A percentile compares a stretch with the other conserved stretches of the same genome.
Evolutionary conservation across 35 echinoderm and acorn worm species (phyloP).

Genomic region (Ophiothrix spiculata): DNA sequence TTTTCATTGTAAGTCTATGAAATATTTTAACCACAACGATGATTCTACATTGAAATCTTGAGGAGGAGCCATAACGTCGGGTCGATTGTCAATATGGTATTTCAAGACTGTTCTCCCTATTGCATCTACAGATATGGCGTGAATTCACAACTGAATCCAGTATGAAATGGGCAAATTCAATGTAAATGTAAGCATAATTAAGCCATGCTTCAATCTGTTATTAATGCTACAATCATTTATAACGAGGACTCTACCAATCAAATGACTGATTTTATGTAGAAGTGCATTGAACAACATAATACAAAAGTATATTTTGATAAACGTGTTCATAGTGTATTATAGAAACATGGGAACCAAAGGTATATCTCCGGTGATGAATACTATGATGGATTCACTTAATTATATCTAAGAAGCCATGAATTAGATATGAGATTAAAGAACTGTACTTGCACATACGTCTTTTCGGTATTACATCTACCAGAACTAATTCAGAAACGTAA

Average conservation of each 20-base stretch:
- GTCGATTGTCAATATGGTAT: conserved; percentile 79
- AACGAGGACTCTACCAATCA: conserved; percentile 66
- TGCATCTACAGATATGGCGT: conserved; percentile 76
- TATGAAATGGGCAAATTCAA: conserved; percentile 73
- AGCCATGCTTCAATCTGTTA: conserved; percentile 84
- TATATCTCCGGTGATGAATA: conserved; percentile 36
- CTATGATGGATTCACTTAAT: conserved; percentile 35
- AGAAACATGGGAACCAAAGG: conserved; percentile 29
- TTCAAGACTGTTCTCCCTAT: conserved; percentile 56
- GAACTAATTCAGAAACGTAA: conserved; percentile 14
- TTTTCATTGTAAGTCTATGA: too few species aligned
- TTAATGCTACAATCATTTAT: conserved; percentile 71
- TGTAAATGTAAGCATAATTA: conserved; percentile 63
- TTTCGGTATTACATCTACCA: conserved; percentile 34
- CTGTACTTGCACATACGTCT: conserved; percentile 57
- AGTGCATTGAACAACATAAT: conserved; percentile 31
- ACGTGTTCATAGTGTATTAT: conserved; percentile 37
- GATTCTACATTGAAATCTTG: too few species aligned
- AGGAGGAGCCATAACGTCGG: too few species aligned
- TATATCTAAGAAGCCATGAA: conserved; percentile 31
- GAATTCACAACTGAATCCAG: conserved; percentile 73
- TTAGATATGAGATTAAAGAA: conserved; percentile 57
- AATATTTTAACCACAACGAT: too few species aligned
- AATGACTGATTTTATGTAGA: conserved; percentile 54
- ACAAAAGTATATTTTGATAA: conserved; percentile 29